phyloP scores from a whole-genome alignment of 35 echinoderm and acorn worm genomes.

The Lytechinus variegatus region DNA sequence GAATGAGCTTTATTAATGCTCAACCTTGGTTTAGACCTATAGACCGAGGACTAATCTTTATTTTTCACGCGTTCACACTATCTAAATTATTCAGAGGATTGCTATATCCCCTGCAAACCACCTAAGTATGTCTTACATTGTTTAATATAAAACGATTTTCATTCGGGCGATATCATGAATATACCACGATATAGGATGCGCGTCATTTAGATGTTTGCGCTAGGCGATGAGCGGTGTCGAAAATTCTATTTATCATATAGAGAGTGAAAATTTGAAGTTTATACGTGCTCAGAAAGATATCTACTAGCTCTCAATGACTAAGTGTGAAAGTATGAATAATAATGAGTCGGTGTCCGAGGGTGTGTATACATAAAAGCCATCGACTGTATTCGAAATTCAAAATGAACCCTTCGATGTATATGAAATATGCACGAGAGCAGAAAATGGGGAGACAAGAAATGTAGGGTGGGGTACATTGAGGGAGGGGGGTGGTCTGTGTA shows the following conservation, averaged over 20 bases:
- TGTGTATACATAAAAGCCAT: neutral
- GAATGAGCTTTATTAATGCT: neutral
- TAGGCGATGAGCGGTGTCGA: neutral
- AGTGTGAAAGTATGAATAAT: neutral
- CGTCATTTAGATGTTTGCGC: neutral
- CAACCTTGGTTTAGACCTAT: neutral
- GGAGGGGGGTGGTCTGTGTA: too few species aligned
- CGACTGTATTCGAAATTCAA: neutral
- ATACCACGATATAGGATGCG: neutral
- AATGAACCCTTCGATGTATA: neutral
- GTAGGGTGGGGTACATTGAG: neutral
- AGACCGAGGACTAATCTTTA: neutral
- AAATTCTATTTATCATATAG: neutral
- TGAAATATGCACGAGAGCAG: neutral
- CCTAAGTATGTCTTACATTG: neutral
- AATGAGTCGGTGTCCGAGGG: neutral
- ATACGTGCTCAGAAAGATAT: neutral
- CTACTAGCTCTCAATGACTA: neutral
- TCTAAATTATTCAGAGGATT: neutral
- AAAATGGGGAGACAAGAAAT: neutral
- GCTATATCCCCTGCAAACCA: neutral
- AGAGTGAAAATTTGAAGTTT: neutral
- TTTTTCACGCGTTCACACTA: neutral
- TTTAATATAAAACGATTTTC: neutral
- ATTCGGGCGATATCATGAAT: neutral